phyloP scores from a whole-genome alignment of 2,888 invertebrate species.

The Encarsia formosa region DNA sequence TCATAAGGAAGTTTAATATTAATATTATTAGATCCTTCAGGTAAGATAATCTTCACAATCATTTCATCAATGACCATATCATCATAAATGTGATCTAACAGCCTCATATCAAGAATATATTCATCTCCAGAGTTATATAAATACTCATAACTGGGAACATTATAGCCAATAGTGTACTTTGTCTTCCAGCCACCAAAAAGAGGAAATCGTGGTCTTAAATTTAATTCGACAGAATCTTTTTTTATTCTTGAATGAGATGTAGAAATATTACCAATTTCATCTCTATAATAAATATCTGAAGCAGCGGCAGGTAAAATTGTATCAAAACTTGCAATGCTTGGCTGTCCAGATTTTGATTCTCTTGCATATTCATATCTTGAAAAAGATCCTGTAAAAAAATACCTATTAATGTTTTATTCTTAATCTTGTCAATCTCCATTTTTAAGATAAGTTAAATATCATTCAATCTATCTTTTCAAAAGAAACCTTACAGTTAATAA shows the following conservation, averaged over 20 bases:
- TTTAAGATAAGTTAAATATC: too few relatives aligned
- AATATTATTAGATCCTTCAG: slow-evolving; percentile 85
- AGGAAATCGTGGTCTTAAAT: slow-evolving; percentile 94
- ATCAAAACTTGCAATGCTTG: slow-evolving; percentile 89
- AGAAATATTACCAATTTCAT: slow-evolving; percentile 98
- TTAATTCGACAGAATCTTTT: slow-evolving; percentile 91
- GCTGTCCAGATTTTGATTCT: slow-evolving; percentile 80
- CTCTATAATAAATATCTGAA: slow-evolving; percentile 92
- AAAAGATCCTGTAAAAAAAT: slow-evolving; percentile 68
- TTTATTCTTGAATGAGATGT: slow-evolving; percentile 87
- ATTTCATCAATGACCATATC: slow-evolving; percentile 93
- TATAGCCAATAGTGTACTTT: slow-evolving; percentile 93
- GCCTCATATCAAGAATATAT: slow-evolving; percentile 84
- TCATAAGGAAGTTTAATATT: slow-evolving; percentile 78
- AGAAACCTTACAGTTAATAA: neutral
- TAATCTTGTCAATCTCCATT: too few relatives aligned
- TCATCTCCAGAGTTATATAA: slow-evolving; percentile 75
- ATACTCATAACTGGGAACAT: slow-evolving; percentile 96
- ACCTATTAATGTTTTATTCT: too few relatives aligned
- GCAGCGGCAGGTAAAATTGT: slow-evolving; percentile 83
- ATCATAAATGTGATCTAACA: slow-evolving; percentile 95
- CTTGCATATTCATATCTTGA: slow-evolving; percentile 97
- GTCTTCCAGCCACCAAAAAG: slow-evolving; percentile 99
- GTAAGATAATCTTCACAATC: slow-evolving; percentile 83
- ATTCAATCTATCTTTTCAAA: too few relatives aligned